Percentiles rank a stretch among this genome's conserved stretches.
These are phyloP conservation scores for Eurytoma adleriae DNA, from an alignment of 2,888 invertebrate genomes.

Conservation along the genomic window DNA sequence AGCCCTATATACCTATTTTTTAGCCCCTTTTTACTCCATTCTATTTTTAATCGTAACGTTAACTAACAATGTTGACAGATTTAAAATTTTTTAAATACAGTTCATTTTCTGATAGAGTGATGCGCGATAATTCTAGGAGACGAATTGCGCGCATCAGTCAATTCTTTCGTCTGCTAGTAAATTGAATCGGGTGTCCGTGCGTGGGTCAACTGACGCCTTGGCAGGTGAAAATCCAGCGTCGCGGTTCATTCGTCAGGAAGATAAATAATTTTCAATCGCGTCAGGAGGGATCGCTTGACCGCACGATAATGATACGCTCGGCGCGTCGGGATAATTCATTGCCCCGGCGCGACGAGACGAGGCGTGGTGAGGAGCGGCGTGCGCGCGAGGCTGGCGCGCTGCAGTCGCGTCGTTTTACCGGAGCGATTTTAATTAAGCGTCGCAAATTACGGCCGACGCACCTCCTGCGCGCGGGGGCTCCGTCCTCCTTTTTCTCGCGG, in stretches of 20 bases:
- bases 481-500: not conserved
- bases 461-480: not conserved
- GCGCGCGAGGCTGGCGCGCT: not conserved
- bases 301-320: slow-evolving; percentile 46
- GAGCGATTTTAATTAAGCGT: slow-evolving; percentile 40
- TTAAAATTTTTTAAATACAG: too few relatives aligned
- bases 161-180: not conserved
- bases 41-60: too few relatives aligned
- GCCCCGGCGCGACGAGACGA: not conserved
- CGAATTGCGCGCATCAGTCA: too few relatives aligned
- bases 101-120: too few relatives aligned
- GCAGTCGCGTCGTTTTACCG: slow-evolving; percentile 22
- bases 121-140: too few relatives aligned
- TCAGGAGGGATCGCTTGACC: slow-evolving; percentile 4
- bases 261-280: slow-evolving; percentile 47
- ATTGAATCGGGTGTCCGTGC: not conserved
- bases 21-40: too few relatives aligned
- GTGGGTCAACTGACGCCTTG: too few relatives aligned
- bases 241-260: slow-evolving; percentile 19
- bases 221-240: slow-evolving; percentile 4
- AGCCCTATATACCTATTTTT: too few relatives aligned
- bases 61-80: too few relatives aligned
- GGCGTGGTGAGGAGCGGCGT: not conserved
- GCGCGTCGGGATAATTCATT: slow-evolving; percentile 37
- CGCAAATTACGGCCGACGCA: slow-evolving; percentile 15